A percentile compares a stretch with the other conserved stretches of the same genome.
Conservation (phyloP, 2,888 invertebrate species). For the Cerastis rubricosa region DNA sequence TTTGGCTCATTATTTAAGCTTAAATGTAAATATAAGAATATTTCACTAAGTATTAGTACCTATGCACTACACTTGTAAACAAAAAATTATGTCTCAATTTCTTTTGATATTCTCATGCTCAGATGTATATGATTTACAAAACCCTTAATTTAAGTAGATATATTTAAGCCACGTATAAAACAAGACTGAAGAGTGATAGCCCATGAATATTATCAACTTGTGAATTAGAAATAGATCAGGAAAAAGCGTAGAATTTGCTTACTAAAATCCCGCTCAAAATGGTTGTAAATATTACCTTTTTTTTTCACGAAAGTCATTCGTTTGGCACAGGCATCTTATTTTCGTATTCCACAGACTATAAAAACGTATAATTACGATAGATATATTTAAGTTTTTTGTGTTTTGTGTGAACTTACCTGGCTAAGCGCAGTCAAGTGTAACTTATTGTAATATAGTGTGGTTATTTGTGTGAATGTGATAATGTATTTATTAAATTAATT, state of each 20-base stretch:
- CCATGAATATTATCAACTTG: conserved; percentile 70
- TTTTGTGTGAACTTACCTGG: conserved; percentile 70
- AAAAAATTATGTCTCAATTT: conserved; percentile 13
- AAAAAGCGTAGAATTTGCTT: conserved; percentile 39
- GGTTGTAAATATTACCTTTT: conserved; percentile 64
- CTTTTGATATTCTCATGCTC: conserved; percentile 17
- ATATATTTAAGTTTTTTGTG: conserved; percentile 61
- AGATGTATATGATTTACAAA: conserved; percentile 38
- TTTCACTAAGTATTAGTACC: conserved; percentile 20
- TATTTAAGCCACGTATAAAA: conserved; percentile 72
- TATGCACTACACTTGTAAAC: conserved; percentile 18
- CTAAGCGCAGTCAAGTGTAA: conserved; percentile 77
- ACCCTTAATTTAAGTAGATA: conserved; percentile 56
- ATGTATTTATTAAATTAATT: conserved; percentile 87
- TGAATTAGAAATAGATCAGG: conserved; percentile 61
- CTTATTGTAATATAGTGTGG: conserved; percentile 87
- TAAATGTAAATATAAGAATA: conserved; percentile 52
- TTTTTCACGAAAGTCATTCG: conserved; percentile 48
- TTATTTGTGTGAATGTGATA: conserved; percentile 84
- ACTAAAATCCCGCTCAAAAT: conserved; percentile 51
- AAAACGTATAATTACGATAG: conserved; percentile 56
- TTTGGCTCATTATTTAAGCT: conserved; percentile 27
- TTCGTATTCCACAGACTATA: conserved; percentile 52
- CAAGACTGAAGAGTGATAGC: conserved; percentile 83
- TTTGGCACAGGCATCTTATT: conserved; percentile 57